These are phyloP conservation scores for Alectoris magna DNA, from an alignment of 2,797 vertebrate species.

Conservation along the genomic window DNA sequence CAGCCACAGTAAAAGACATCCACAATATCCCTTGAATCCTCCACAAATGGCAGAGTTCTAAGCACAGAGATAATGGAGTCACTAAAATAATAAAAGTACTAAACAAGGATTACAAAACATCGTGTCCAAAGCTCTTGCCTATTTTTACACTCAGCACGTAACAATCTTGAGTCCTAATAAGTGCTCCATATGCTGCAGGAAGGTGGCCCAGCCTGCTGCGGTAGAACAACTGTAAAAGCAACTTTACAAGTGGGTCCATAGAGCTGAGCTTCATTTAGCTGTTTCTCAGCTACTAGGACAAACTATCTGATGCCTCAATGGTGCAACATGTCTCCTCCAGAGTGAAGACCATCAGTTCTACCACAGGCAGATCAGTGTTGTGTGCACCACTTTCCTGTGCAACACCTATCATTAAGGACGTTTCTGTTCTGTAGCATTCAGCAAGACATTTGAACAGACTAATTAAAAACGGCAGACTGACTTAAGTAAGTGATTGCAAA, in stretches of 20 bases:
- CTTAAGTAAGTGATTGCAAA: not conserved
- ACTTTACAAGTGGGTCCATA: not conserved
- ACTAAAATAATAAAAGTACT: not conserved
- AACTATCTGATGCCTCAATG: accelerated
- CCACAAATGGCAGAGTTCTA: not conserved
- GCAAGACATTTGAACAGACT: not conserved
- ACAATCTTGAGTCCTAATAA: not conserved
- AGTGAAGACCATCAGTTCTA: not conserved
- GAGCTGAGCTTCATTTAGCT: not conserved
- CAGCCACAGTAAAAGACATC: not conserved
- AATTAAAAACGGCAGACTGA: not conserved
- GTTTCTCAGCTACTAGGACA: not conserved
- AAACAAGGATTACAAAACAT: not conserved
- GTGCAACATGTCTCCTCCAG: not conserved
- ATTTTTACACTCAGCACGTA: not conserved
- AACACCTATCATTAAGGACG: not conserved
- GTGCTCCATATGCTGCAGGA: not conserved
- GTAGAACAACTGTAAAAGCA: not conserved
- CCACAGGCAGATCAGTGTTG: too few relatives aligned
- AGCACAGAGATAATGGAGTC: not conserved
- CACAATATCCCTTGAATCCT: not conserved
- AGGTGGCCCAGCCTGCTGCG: not conserved
- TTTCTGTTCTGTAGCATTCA: not conserved
- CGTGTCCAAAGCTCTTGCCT: not conserved
- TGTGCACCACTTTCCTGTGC: not conserved